Percentiles rank a stretch among this genome's conserved stretches.
Conservation (phyloP, 2,797 vertebrate species). For the Falco novaeseelandiae region DNA sequence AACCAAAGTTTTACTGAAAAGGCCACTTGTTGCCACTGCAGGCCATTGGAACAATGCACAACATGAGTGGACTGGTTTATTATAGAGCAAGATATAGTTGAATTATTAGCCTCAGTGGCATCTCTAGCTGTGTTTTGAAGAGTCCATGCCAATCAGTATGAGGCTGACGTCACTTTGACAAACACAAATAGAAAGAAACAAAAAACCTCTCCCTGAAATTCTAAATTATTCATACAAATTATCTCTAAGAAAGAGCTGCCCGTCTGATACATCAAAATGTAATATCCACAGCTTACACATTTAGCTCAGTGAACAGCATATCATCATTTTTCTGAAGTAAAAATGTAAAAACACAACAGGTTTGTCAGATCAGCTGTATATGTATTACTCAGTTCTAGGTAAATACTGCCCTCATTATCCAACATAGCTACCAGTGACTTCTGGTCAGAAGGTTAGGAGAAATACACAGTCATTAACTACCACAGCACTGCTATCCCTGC, state of each 20-base stretch:
- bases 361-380: background rate
- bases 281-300: background rate
- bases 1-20: background rate
- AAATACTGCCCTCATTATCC: background rate
- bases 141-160: background rate
- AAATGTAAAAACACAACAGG: background rate
- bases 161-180: slow-evolving; percentile 21
- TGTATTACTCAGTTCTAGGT: background rate
- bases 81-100: background rate
- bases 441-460: background rate
- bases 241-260: background rate
- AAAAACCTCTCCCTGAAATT: background rate
- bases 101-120: slow-evolving; percentile 30
- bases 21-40: background rate
- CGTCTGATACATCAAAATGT: background rate
- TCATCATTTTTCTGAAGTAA: background rate
- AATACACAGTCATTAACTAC: background rate
- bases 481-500: background rate
- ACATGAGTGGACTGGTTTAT: background rate
- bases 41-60: background rate
- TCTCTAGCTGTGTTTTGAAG: background rate
- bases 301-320: background rate
- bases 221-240: background rate
- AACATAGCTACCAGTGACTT: background rate
- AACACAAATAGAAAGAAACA: background rate